Conservation (phyloP, 1,140 invertebrate genomes). For the Danaus melanippus region DNA sequence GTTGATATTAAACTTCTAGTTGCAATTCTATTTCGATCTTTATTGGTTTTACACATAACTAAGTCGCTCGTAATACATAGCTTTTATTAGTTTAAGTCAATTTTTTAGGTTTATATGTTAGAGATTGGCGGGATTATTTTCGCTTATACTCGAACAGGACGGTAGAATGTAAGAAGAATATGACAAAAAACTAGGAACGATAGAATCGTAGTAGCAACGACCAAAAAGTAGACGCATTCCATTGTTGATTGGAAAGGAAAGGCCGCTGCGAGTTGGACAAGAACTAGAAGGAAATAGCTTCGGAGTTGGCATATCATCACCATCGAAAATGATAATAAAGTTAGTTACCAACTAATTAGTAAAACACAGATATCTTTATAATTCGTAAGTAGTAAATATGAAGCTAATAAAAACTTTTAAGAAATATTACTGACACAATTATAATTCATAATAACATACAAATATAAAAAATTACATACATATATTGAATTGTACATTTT, state of each 20-base stretch:
- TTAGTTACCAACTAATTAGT: too few relatives aligned
- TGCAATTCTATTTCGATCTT: too few relatives aligned
- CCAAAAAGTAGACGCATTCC: conserved; percentile 60
- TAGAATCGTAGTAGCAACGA: conserved; percentile 28
- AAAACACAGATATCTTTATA: too few relatives aligned
- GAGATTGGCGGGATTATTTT: too few relatives aligned
- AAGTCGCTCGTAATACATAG: too few relatives aligned
- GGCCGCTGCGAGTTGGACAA: conserved; percentile 26
- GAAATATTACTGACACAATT: conserved; percentile 1
- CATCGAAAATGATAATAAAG: neutral
- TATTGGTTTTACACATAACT: too few relatives aligned
- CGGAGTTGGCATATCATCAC: conserved; percentile 29
- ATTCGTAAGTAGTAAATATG: too few relatives aligned
- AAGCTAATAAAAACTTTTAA: too few relatives aligned
- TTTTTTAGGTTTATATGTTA: too few relatives aligned
- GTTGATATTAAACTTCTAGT: conserved; percentile 20
- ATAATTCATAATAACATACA: conserved; percentile 5
- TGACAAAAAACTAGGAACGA: conserved; percentile 48
- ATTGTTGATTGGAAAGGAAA: conserved; percentile 62
- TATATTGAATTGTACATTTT: too few relatives aligned
- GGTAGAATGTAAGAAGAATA: conserved; percentile 20
- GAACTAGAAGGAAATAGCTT: conserved; percentile 15
- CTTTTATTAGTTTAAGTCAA: too few relatives aligned
- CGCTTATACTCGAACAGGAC: conserved; percentile 29
- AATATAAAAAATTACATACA: too few relatives aligned